Evolutionary conservation across 2,888 invertebrate genomes (phyloP).

Genomic region (Rhaphigaster nebulosa): DNA sequence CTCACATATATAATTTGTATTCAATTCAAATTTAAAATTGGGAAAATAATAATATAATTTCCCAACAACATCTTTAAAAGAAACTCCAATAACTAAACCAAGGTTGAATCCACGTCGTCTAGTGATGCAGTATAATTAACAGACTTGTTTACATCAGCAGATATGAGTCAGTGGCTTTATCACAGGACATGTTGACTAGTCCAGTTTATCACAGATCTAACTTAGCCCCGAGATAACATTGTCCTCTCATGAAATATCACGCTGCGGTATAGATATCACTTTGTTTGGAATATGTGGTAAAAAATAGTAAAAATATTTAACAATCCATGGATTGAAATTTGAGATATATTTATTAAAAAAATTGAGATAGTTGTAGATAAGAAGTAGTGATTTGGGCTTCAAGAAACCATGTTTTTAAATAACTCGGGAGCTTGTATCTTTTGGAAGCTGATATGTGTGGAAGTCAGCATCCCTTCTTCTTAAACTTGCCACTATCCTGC

Average conservation of each 20-base stretch:
- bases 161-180: constrained; percentile 39
- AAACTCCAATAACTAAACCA: not conserved
- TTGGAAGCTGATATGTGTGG: too few species aligned
- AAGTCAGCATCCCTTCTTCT: too few species aligned
- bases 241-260: not conserved
- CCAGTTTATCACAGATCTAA: not conserved
- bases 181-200: constrained; percentile 35
- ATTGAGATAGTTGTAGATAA: too few species aligned
- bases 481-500: too few species aligned
- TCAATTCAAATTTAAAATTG: too few species aligned
- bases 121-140: not conserved
- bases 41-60: too few species aligned
- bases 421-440: too few species aligned
- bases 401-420: too few species aligned
- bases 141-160: constrained; percentile 13
- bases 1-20: too few species aligned
- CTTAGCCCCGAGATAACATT: not conserved
- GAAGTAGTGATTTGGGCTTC: too few species aligned
- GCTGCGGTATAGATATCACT: not conserved
- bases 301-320: not conserved
- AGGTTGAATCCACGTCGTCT: not conserved
- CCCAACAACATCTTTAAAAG: not conserved
- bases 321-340: too few species aligned
- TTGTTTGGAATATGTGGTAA: not conserved
- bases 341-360: not conserved